These are phyloP conservation scores for Ctenicera cuprea DNA, from an alignment of 2,888 invertebrate species.

Conservation along the genomic window DNA sequence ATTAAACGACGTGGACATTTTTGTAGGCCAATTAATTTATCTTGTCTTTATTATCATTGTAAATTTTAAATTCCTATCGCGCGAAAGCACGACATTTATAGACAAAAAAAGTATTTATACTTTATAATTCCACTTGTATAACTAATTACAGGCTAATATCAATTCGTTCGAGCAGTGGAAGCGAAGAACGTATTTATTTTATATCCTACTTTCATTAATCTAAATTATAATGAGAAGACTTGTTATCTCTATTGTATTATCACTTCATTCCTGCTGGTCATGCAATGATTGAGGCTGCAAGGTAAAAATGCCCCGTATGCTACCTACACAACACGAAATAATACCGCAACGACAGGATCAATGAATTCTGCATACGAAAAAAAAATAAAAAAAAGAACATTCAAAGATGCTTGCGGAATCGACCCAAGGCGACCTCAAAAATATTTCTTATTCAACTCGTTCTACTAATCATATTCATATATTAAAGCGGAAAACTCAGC, in stretches of 20 bases:
- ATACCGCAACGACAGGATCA: neutral
- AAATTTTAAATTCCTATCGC: constrained; percentile 20
- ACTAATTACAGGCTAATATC: constrained; percentile 24
- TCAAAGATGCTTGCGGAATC: neutral
- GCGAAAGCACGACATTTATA: constrained; percentile 19
- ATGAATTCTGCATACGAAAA: neutral
- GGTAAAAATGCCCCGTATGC: constrained; percentile 14
- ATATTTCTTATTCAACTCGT: neutral
- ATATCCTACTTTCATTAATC: constrained; percentile 50
- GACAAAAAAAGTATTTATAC: constrained; percentile 16
- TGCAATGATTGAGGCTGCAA: constrained; percentile 32
- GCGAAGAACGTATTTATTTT: constrained; percentile 20
- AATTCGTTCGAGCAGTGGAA: constrained; percentile 17
- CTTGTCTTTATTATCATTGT: constrained; percentile 24
- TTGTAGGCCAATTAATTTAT: constrained; percentile 20
- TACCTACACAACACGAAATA: neutral
- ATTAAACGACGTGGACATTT: constrained; percentile 22
- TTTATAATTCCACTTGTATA: constrained; percentile 22
- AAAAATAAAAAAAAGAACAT: neutral
- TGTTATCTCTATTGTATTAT: constrained; percentile 54
- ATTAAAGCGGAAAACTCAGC: too few species aligned
- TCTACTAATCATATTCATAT: neutral
- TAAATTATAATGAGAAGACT: constrained; percentile 54
- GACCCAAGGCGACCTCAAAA: neutral
- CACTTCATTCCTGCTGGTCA: constrained; percentile 51